Evolutionary conservation across 64 coral and sea anemone species (phyloP), one percentile per base, ranked within the genome.

Genomic region (Montipora efflorescens): DNA sequence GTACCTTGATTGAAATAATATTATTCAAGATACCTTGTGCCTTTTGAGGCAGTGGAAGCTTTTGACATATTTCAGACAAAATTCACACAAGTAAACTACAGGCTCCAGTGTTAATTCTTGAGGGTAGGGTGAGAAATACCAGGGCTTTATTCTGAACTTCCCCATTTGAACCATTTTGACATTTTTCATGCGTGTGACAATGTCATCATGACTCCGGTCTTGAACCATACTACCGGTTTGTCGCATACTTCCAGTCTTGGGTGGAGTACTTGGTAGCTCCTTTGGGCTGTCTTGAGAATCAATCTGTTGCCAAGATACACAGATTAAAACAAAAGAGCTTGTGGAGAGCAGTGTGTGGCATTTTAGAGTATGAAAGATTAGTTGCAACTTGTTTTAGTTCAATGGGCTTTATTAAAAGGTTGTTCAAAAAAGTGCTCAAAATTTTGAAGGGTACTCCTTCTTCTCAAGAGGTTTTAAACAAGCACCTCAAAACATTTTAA

Each of bases 121-220:
- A 11, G 98, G 98, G 48, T 99, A 99, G 0, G 98, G 98, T 71
- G 98, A 99, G 76, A 99, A 99, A 62, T 99, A 99, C 98, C 98
- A 99, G 2, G 98, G 98, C 76, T 92, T 88, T 61, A 99, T 99
- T 59, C 95, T 81, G 75, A 92, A 96, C 81, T 96, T 94, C 15
- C 98, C 98, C 16, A 99, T 67, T 53, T 99, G 98, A 46, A 99
- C 87, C 85, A 96, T 94, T 84, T 99, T 94, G 84, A 99, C 87
- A 19, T 99, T 99, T 70, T 99, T 99, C 95, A 99, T 99, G 16
- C 98, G 74, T 83, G 98, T 99, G 13, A 99, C 76, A 52, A 99
- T 96, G 72, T 99, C 98, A 90, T 99, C 98, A 87, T 99, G 95
- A 47, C 98, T 99, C 2, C 98, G 95, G 83, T 99, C 98, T 19